Conservation (phyloP, 2,888 invertebrate species). For the Mactromeris polynyma region DNA sequence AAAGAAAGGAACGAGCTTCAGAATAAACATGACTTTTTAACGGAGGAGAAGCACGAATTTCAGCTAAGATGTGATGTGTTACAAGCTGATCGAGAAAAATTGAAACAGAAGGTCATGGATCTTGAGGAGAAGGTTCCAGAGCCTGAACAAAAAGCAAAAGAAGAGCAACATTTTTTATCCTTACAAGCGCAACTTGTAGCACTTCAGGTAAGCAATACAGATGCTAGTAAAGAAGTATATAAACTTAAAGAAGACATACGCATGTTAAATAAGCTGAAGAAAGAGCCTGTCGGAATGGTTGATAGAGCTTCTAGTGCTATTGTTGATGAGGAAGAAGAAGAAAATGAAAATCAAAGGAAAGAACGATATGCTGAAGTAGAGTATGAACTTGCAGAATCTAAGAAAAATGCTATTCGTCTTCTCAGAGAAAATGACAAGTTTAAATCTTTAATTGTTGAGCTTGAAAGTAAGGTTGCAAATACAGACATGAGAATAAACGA, state of each 20-base stretch:
- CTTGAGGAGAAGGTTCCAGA: conserved; percentile 62
- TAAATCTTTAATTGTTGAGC: conserved; percentile 39
- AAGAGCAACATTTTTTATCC: conserved; percentile 63
- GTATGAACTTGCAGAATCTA: conserved; percentile 49
- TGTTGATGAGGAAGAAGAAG: conserved; percentile 50
- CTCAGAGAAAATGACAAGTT: conserved; percentile 64
- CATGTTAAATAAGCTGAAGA: conserved; percentile 55
- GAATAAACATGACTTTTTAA: conserved; percentile 59
- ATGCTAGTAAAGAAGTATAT: conserved; percentile 56
- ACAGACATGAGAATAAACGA: conserved; percentile 42
- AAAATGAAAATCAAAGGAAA: conserved; percentile 29
- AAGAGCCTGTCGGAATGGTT: conserved; percentile 46
- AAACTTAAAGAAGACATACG: conserved; percentile 58
- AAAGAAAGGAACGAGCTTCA: conserved; percentile 62
- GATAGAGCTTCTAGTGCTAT: conserved; percentile 59
- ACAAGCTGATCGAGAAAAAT: conserved; percentile 61
- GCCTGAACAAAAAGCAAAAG: conserved; percentile 64
- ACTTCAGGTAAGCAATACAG: conserved; percentile 63
- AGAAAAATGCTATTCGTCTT: conserved; percentile 45
- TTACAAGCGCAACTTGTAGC: conserved; percentile 61
- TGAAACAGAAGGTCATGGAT: conserved; percentile 56
- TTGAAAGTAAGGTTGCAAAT: conserved; percentile 53
- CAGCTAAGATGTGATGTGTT: conserved; percentile 64
- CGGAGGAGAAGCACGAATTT: conserved; percentile 58
- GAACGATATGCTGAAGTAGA: conserved; percentile 45